phyloP scores from a whole-genome alignment of 2,888 invertebrate genomes.

The Endomychus coccineus region DNA sequence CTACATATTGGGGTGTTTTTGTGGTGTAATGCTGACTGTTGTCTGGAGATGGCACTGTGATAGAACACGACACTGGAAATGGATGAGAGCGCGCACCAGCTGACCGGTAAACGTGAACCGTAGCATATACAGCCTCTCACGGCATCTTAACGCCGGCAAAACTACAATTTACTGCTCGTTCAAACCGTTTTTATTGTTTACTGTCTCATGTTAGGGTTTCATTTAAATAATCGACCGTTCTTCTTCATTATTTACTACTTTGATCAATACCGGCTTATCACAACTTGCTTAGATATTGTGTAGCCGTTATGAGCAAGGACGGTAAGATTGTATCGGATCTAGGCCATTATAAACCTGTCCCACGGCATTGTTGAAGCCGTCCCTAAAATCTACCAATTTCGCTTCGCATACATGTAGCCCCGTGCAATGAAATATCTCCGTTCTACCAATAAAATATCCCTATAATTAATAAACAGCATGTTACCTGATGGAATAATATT shows the following conservation, averaged over 20 bases:
- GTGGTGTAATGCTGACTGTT: constrained; percentile 45
- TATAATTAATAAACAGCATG: too few species aligned
- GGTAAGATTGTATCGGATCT: constrained; percentile 29
- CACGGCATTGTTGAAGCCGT: constrained; percentile 11
- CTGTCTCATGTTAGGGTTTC: too few species aligned
- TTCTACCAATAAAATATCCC: too few species aligned
- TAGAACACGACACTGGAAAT: constrained; percentile 45
- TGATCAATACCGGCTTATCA: constrained; percentile 36
- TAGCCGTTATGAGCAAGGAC: constrained; percentile 33
- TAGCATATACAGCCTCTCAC: too few species aligned
- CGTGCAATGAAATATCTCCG: too few species aligned
- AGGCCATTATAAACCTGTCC: constrained; percentile 13
- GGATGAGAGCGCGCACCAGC: constrained; percentile 35
- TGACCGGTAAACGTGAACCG: constrained; percentile 32
- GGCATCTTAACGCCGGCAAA: too few species aligned
- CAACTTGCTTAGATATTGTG: constrained; percentile 30
- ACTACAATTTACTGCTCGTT: constrained; percentile 35
- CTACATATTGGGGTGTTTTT: constrained; percentile 46
- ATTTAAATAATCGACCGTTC: constrained; percentile 38
- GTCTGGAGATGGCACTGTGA: constrained; percentile 47
- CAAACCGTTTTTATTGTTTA: constrained; percentile 34
- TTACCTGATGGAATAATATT: too few species aligned
- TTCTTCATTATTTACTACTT: constrained; percentile 27
- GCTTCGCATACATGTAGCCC: too few species aligned
- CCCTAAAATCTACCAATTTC: constrained; percentile 9